phyloP scores from a whole-genome alignment of 2,888 invertebrate species.

The Scaptomyza flava region DNA sequence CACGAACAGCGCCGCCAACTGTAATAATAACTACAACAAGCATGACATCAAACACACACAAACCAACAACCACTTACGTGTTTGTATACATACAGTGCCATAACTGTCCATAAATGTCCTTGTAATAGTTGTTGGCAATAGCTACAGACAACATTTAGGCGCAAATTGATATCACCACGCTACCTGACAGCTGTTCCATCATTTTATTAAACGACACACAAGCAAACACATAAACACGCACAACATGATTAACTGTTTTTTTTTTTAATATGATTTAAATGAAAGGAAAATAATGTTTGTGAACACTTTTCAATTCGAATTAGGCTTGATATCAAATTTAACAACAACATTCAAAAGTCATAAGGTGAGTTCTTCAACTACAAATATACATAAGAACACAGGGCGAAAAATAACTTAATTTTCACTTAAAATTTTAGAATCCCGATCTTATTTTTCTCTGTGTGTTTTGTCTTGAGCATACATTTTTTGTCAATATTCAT shows the following conservation, averaged over 20 bases:
- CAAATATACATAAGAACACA: too few relatives aligned
- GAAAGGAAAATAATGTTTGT: background rate
- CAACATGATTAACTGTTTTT: conserved; percentile 15
- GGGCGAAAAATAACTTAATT: too few relatives aligned
- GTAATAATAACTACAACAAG: conserved; percentile 24
- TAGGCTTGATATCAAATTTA: too few relatives aligned
- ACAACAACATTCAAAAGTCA: too few relatives aligned
- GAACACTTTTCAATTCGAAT: background rate
- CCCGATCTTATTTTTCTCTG: too few relatives aligned
- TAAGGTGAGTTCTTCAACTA: too few relatives aligned
- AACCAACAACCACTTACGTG: background rate
- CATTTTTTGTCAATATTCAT: too few relatives aligned
- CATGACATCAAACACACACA: conserved; percentile 24
- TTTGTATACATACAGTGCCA: background rate
- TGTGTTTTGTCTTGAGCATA: too few relatives aligned
- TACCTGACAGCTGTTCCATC: conserved; percentile 51
- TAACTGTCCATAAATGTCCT: conserved; percentile 32
- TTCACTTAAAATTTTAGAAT: too few relatives aligned
- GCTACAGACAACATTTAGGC: conserved; percentile 32
- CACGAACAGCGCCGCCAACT: conserved; percentile 53
- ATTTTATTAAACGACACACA: conserved; percentile 26
- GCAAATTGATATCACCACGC: conserved; percentile 30
- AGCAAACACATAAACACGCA: conserved; percentile 1
- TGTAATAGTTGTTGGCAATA: conserved; percentile 63
- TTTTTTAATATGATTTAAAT: background rate